A percentile compares a stretch with the other conserved stretches of the same genome.
phyloP scores from a whole-genome alignment of 1,140 invertebrate genomes.

The Nixonia krombeini region DNA sequence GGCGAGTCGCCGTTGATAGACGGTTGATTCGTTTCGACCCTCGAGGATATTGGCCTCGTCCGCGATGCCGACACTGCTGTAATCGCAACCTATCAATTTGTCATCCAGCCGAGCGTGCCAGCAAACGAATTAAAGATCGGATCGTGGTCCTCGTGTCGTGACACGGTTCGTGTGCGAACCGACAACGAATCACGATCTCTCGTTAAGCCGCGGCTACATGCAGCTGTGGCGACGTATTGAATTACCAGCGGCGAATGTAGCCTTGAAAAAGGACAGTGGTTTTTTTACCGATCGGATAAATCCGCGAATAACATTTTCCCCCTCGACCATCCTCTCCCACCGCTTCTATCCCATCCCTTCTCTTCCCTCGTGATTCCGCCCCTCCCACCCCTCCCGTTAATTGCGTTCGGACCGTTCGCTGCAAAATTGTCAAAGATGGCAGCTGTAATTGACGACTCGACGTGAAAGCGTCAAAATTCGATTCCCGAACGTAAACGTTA shows the following conservation, averaged over 20 bases:
- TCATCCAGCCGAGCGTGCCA: constrained; percentile 33
- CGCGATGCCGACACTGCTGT: constrained; percentile 21
- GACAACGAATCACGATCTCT: constrained; percentile 28
- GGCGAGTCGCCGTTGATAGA: constrained; percentile 8
- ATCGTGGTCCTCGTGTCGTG: constrained; percentile 41
- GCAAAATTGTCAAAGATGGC: too few species aligned
- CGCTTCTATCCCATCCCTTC: too few species aligned
- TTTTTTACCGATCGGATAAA: too few species aligned
- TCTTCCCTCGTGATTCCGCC: too few species aligned
- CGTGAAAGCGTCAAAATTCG: too few species aligned
- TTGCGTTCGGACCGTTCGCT: too few species aligned
- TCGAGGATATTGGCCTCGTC: constrained; percentile 11
- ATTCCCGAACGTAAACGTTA: too few species aligned
- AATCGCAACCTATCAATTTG: constrained; percentile 44
- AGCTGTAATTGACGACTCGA: too few species aligned
- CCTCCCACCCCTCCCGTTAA: too few species aligned
- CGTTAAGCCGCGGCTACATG: constrained; percentile 5
- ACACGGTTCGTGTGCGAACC: constrained; percentile 39
- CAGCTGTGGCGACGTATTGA: constrained; percentile 3
- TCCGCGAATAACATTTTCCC: too few species aligned
- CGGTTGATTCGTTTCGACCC: neutral
- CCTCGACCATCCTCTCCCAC: too few species aligned
- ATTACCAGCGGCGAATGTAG: neutral
- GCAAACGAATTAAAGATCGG: constrained; percentile 39
- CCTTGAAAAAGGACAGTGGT: neutral